Base-by-base conservation (phyloP, 2,113 vertebrate species). In the Ginglymostoma cirratum region DNA sequence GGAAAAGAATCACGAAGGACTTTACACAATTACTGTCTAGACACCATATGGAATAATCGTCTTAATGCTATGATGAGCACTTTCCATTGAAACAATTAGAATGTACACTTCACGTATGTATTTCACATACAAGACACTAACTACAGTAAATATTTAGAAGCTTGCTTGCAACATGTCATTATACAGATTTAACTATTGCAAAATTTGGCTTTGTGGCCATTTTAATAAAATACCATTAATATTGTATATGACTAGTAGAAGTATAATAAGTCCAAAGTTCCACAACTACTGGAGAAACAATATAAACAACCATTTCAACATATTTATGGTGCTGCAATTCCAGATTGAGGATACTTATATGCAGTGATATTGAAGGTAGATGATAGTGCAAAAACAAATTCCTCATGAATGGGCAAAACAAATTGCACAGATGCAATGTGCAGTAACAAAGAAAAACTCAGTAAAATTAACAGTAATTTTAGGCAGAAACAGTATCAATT, bases 1-100 rank as follows among this genome's bases (percentile, higher is more conserved):
- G 27, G 34, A 67, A 55, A 12, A 87, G 42, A 38, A 67, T 93
- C 89, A 48, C 69, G 52, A 72, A 95, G 69, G 27, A 27, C 65
- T 69, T 94, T 45, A 94, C 15, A 42, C 23, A 52, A 23, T 72
- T 72, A 95, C 67, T 72, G 94, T 95, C 94, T 95, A 72, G 94
- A 95, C 94, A 95, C 94, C 67, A 95, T 95, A 52, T 95, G 67
- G 42, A 69, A 95, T 27, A 48, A 24, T 45, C 52, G 42, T 95
- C 67, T 95, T 52, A 95, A 48, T 95, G 42, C 45, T 95, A 72
- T 52, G 94, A 70, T 76, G 67, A 52, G 27, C 67, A 95, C 45
- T 52, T 72, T 45, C 66, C 69, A 95, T 52, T 12, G 38, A 95
- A 72, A 52, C 69, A 76, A 24, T 67, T 95, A 72, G 45, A 95